Evolutionary conservation across 2,797 vertebrate genomes (phyloP).

Genomic region (Cetoscarus ocellatus): DNA sequence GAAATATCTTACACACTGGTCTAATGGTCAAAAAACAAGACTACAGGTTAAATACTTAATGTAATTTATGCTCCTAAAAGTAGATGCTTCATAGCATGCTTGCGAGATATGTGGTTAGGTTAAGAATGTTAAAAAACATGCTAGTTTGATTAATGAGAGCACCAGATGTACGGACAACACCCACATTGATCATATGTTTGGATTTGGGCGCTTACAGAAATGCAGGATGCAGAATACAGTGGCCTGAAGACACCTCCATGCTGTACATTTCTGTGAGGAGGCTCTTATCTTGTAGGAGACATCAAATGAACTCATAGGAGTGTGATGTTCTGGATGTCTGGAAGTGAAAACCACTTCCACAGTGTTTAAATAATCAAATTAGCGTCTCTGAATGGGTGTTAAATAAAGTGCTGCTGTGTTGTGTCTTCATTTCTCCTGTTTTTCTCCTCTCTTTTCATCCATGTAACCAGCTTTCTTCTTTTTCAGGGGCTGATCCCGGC

Average conservation of each 20-base stretch:
- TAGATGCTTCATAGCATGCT: constrained; percentile 47
- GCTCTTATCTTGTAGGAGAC: constrained; percentile 37
- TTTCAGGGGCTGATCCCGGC: constrained; percentile 16
- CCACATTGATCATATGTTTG: constrained; percentile 32
- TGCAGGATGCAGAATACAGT: constrained; percentile 33
- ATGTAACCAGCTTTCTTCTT: constrained; percentile 16
- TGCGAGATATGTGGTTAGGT: constrained; percentile 53
- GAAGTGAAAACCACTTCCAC: constrained; percentile 28
- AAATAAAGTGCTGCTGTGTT: constrained; percentile 59
- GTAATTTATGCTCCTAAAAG: constrained; percentile 36
- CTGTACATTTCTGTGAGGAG: constrained; percentile 29
- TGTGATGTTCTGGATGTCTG: constrained; percentile 40
- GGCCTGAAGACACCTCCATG: constrained; percentile 12
- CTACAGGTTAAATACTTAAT: constrained; percentile 38
- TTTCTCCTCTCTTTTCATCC: constrained; percentile 7
- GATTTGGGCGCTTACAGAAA: constrained; percentile 37
- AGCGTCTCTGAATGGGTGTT: constrained; percentile 25
- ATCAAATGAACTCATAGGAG: constrained; percentile 33
- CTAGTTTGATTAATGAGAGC: constrained; percentile 35
- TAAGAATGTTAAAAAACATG: constrained; percentile 14
- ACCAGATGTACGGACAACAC: constrained; percentile 40
- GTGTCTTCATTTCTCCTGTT: constrained; percentile 11
- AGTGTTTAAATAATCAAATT: constrained; percentile 58
- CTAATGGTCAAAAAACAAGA: constrained; percentile 56
- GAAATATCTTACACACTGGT: constrained; percentile 59